Conservation (phyloP, 2,888 invertebrate species). For the Ophraella communa region DNA sequence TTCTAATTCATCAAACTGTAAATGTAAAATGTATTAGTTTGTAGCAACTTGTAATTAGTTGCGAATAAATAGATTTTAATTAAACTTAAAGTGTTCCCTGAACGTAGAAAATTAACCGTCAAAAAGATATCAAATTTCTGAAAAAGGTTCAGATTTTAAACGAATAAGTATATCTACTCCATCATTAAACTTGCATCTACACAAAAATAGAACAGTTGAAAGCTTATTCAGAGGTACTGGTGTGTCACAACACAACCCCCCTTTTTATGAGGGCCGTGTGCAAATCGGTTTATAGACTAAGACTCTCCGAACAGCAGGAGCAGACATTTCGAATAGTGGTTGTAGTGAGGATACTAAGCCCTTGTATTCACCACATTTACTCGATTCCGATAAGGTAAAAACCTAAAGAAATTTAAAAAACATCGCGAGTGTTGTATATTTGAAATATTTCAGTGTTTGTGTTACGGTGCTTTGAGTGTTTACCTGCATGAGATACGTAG, state of each 20-base stretch:
- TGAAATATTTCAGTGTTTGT: constrained; percentile 20
- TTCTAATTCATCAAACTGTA: neutral
- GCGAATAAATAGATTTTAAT: too few relatives aligned
- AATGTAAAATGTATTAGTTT: neutral
- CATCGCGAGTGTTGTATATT: constrained; percentile 39
- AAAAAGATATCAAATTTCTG: constrained; percentile 55
- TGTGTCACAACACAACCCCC: constrained; percentile 42
- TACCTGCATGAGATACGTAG: constrained; percentile 30
- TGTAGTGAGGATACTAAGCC: constrained; percentile 64
- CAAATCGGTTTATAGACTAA: constrained; percentile 69
- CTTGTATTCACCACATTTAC: constrained; percentile 52
- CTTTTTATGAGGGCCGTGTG: constrained; percentile 64
- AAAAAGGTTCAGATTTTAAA: constrained; percentile 58
- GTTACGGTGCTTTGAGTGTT: constrained; percentile 27
- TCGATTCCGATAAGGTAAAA: constrained; percentile 60
- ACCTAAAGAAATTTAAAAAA: constrained; percentile 34
- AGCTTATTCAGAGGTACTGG: constrained; percentile 59
- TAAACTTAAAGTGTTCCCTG: too few relatives aligned
- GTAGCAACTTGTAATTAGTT: too few relatives aligned
- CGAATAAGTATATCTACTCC: constrained; percentile 54
- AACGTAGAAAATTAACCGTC: constrained; percentile 5
- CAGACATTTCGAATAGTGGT: constrained; percentile 68
- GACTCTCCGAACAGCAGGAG: constrained; percentile 59
- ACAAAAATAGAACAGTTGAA: constrained; percentile 64
- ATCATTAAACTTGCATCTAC: constrained; percentile 54